Percentiles rank a stretch among this genome's conserved stretches.
Conservation (phyloP, 2,888 invertebrate genomes). For the Globia sparganii region DNA sequence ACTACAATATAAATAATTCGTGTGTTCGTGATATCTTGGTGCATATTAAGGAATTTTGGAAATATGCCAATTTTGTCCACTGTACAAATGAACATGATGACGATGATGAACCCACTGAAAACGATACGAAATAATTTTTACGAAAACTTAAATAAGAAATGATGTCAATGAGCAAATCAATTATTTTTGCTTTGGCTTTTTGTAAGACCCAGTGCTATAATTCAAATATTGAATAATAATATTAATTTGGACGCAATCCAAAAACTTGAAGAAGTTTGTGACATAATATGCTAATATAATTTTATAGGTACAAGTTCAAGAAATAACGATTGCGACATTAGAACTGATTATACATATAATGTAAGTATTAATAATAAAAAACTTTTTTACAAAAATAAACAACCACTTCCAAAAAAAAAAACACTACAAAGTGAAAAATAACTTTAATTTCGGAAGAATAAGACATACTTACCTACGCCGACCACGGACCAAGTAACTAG, state of each 20-base stretch:
- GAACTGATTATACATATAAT: background rate
- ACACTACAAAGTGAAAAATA: too few relatives aligned
- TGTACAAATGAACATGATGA: constrained; percentile 19
- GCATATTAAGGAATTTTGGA: constrained; percentile 50
- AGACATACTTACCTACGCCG: background rate
- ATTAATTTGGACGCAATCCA: background rate
- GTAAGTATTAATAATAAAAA: too few relatives aligned
- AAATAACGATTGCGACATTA: background rate
- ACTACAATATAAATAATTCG: constrained; percentile 27
- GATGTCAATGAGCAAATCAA: background rate
- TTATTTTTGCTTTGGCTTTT: background rate
- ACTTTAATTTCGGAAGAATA: too few relatives aligned
- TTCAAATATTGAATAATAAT: constrained; percentile 2
- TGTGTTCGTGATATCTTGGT: constrained; percentile 32
- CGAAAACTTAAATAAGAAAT: background rate
- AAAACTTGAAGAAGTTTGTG: background rate
- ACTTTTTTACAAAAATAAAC: too few relatives aligned
- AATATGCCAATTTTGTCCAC: constrained; percentile 31
- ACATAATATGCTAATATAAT: background rate
- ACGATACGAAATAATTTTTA: constrained; percentile 3
- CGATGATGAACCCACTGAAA: constrained; percentile 4
- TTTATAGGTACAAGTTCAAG: constrained; percentile 4
- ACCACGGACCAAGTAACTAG: background rate
- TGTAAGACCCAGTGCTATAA: background rate
- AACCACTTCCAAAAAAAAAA: too few relatives aligned